Evolutionary conservation across 2,888 invertebrate genomes (phyloP).

Genomic region (Athrips mouffetella): DNA sequence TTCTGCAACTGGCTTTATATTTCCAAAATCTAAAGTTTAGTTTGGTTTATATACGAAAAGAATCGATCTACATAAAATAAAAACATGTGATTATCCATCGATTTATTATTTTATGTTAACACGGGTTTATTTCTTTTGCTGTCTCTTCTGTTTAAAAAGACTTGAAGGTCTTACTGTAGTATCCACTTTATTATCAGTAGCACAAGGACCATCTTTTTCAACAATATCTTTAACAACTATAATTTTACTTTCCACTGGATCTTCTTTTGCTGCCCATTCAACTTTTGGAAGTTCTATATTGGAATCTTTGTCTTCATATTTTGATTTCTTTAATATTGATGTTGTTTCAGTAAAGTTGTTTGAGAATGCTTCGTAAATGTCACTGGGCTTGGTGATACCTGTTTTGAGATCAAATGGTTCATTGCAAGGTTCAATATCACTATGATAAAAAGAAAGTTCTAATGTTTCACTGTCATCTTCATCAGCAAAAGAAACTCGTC

Average conservation of each 20-base stretch:
- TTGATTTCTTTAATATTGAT: conserved; percentile 64
- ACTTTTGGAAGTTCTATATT: conserved; percentile 13
- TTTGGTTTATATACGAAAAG: too few species aligned
- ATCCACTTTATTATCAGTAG: conserved; percentile 29
- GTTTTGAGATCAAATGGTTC: conserved; percentile 42
- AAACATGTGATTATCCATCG: too few species aligned
- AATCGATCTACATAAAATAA: too few species aligned
- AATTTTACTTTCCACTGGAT: conserved; percentile 27
- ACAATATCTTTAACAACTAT: conserved; percentile 57
- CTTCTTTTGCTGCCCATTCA: conserved; percentile 18
- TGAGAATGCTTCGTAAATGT: conserved; percentile 56
- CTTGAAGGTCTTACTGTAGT: conserved; percentile 50
- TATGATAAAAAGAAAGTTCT: conserved; percentile 58
- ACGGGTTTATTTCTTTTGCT: conserved; percentile 44
- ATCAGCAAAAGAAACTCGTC: conserved; percentile 62
- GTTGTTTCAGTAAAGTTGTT: conserved; percentile 42
- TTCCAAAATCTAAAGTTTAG: too few species aligned
- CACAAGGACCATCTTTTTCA: conserved; percentile 45
- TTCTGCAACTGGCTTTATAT: too few species aligned
- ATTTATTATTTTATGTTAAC: neutral
- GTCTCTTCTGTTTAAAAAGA: conserved; percentile 61
- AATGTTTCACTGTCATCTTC: conserved; percentile 56
- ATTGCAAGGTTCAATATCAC: conserved; percentile 37
- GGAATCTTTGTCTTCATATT: conserved; percentile 33
- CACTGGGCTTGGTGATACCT: conserved; percentile 64